Conservation (phyloP, 2,797 vertebrate species). For the Coluber constrictor region DNA sequence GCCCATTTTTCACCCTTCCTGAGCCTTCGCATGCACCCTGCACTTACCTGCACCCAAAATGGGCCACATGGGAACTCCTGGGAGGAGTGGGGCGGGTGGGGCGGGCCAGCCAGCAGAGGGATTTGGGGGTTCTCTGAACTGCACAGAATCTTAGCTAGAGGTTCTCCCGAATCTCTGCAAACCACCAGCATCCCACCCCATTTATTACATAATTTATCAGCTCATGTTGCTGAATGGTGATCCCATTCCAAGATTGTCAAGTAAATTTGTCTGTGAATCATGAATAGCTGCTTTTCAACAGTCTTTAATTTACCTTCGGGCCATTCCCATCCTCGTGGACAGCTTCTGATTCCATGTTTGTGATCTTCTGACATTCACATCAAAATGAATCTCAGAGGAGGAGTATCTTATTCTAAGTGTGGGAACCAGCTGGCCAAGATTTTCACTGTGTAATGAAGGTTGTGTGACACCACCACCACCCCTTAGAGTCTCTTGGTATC, state of each 20-base stretch:
- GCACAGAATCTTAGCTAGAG: no score
- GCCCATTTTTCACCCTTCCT: no score
- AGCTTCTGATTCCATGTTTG: neutral
- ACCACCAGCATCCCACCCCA: no score
- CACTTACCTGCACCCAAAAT: no score
- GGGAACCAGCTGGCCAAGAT: no score
- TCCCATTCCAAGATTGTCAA: neutral
- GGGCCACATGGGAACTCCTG: no score
- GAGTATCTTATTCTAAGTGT: neutral
- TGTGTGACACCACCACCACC: no score
- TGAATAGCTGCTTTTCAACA: neutral
- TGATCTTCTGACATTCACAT: neutral
- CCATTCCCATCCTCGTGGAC: neutral
- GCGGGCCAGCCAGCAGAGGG: no score
- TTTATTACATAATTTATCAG: neutral
- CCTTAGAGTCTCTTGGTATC: neutral
- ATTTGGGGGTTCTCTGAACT: no score
- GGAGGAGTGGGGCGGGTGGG: no score
- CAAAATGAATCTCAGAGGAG: neutral
- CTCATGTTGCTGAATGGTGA: neutral
- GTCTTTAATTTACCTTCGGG: neutral
- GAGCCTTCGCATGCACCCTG: no score
- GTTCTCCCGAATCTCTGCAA: no score
- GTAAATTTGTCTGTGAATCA: neutral
- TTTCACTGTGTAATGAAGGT: neutral